Base-by-base conservation (phyloP, 2,888 invertebrate genomes). In the Drosophila aldrichi region DNA sequence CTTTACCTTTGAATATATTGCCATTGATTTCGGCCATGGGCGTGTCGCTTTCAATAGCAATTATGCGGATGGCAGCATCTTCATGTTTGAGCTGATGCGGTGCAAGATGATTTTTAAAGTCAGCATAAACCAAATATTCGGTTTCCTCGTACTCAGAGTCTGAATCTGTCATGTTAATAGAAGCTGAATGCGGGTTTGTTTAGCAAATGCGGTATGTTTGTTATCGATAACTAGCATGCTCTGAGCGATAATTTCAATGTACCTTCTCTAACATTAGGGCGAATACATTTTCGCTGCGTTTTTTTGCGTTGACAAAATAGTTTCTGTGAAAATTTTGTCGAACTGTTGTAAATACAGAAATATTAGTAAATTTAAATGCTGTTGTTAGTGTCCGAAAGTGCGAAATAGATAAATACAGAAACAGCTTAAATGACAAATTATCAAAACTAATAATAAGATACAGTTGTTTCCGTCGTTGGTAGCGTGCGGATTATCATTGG, bases 21-120 rank as follows among this genome's bases (percentile, higher is more conserved):
- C 95, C 95, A 92, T 95, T 95, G 80, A 96, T 93, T 92, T 96
- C 95, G 79, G 96, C 94, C 72, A 96, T 93, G 12, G 96, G 96
- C 84, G 94, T 94, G 70, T 94, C 94, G 20, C 94, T 93, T 77
- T 95, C 95, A 54, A 95, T 91, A 2, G 95, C 96, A 71, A 96
- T 93, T 79, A 94, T 90, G 92, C 91, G 94, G 70, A 92, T 82
- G 2, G 89, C 86, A 16, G 90, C 75, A 59, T 89, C 90, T 41
- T 86, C 74, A 59, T 89, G 90, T 22, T 89, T 81, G 0, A 92
- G 48, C 68, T 92, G 90, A 56, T 91, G 81, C 2, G 90, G 81
- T 8, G 89, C 70, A 12, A 92, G 70, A 64, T 91, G 89, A 60
- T 91, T 91, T 73, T 92, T 92, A 70, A 93, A 93, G 77, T 93